phyloP scores from a whole-genome alignment of 2,113 vertebrate species.

The Trinectes maculatus region DNA sequence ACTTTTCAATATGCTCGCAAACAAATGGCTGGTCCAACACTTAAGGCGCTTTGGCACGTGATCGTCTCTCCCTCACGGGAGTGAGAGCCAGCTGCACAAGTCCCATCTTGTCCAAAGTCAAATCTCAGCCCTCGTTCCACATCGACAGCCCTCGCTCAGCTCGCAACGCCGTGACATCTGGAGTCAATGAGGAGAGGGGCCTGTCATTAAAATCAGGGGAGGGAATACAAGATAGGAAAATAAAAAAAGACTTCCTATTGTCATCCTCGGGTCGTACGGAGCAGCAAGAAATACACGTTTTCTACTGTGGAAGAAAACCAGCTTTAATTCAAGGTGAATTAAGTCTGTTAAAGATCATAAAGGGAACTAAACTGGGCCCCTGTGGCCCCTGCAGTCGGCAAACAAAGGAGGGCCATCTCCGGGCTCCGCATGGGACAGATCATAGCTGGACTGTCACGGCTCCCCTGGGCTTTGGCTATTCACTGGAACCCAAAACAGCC shows the following conservation, averaged over 20 bases:
- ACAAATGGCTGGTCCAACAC: slow-evolving; percentile 66
- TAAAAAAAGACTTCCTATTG: slow-evolving; percentile 31
- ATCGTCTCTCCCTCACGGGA: slow-evolving; percentile 47
- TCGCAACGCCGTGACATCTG: slow-evolving; percentile 70
- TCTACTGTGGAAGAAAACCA: not conserved
- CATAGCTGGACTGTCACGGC: slow-evolving; percentile 50
- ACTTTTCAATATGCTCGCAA: slow-evolving; percentile 67
- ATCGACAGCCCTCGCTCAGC: slow-evolving; percentile 50
- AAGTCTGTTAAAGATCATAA: slow-evolving; percentile 52
- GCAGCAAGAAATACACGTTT: slow-evolving; percentile 1
- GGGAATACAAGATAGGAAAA: slow-evolving; percentile 4
- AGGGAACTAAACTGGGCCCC: slow-evolving; percentile 41
- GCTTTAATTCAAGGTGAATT: slow-evolving; percentile 46
- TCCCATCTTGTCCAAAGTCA: slow-evolving; percentile 61
- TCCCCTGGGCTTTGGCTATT: slow-evolving; percentile 61
- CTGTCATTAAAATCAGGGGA: slow-evolving; percentile 48
- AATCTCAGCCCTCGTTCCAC: slow-evolving; percentile 46
- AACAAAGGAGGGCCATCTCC: slow-evolving; percentile 57
- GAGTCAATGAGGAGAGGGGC: slow-evolving; percentile 57
- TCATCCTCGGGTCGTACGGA: slow-evolving; percentile 26
- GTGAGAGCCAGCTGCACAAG: slow-evolving; percentile 67
- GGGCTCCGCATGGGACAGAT: slow-evolving; percentile 52
- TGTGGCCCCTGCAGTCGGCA: slow-evolving; percentile 39
- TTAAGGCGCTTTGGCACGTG: slow-evolving; percentile 61
- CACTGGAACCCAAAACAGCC: slow-evolving; percentile 51